Evolutionary conservation across 2,888 invertebrate genomes (phyloP).

Genomic region (Adelognathus sp.): DNA sequence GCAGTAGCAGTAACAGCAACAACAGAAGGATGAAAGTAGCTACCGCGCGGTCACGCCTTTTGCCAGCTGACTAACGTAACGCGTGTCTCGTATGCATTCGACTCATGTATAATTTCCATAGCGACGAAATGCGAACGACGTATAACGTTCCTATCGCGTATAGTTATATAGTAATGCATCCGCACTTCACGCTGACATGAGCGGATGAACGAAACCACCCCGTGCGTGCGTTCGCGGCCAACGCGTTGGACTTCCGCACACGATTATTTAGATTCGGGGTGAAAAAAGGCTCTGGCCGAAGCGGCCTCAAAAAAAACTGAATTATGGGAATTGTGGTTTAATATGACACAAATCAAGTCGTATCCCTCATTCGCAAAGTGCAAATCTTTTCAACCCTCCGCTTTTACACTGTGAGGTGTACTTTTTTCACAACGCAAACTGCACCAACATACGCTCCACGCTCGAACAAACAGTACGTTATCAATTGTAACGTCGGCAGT

Average conservation of each 20-base stretch:
- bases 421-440: too few relatives aligned
- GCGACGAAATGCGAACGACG: constrained; percentile 24
- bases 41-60: constrained; percentile 60
- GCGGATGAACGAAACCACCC: background rate
- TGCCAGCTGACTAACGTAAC: constrained; percentile 64
- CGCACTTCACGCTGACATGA: constrained; percentile 21
- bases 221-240: background rate
- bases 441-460: too few relatives aligned
- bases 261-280: constrained; percentile 2
- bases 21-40: constrained; percentile 50
- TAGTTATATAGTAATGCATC: constrained; percentile 24
- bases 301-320: constrained; percentile 5
- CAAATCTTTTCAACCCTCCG: too few relatives aligned
- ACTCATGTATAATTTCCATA: constrained; percentile 42
- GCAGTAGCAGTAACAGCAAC: constrained; percentile 50
- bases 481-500: too few relatives aligned
- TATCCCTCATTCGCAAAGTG: too few relatives aligned
- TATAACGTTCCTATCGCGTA: constrained; percentile 41
- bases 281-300: background rate
- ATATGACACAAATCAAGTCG: background rate
- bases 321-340: constrained; percentile 23
- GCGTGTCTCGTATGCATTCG: constrained; percentile 39
- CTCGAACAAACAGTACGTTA: too few relatives aligned
- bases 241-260: constrained; percentile 27
- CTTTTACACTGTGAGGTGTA: too few relatives aligned